phyloP scores from a whole-genome alignment of 1,140 invertebrate species.

The Drosophila grimshawi region DNA sequence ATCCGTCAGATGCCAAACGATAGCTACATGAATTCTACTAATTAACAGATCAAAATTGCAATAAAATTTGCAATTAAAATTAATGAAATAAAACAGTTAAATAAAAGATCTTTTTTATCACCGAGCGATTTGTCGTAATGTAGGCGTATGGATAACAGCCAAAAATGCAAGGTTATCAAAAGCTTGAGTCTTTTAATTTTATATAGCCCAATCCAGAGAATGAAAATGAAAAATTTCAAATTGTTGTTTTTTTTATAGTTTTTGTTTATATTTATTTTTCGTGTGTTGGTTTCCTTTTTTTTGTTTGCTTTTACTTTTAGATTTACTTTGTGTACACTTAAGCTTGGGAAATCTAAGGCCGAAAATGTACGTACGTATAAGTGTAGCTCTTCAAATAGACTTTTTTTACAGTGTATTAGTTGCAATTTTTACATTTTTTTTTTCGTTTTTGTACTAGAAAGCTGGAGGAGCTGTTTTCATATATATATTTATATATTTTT shows the following conservation, averaged over 20 bases:
- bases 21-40: slow-evolving; percentile 29
- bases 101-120: slow-evolving; percentile 16
- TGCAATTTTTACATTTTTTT: slow-evolving; percentile 42
- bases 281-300: slow-evolving; percentile 58
- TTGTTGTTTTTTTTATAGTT: slow-evolving; percentile 26
- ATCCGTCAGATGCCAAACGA: slow-evolving; percentile 45
- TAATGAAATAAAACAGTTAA: slow-evolving; percentile 23
- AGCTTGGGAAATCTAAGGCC: slow-evolving; percentile 77
- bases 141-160: neutral
- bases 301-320: slow-evolving; percentile 57
- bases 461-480: slow-evolving; percentile 45
- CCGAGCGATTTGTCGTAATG: neutral
- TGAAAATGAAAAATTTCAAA: slow-evolving; percentile 5
- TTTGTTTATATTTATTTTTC: slow-evolving; percentile 57
- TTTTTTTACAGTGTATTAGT: slow-evolving; percentile 63
- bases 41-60: slow-evolving; percentile 64
- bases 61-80: slow-evolving; percentile 62
- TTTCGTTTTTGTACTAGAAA: slow-evolving; percentile 75
- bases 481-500: slow-evolving; percentile 2
- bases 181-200: neutral
- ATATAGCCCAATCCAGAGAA: neutral
- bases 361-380: slow-evolving; percentile 79
- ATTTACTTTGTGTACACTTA: slow-evolving; percentile 62
- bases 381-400: slow-evolving; percentile 43
- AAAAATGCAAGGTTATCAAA: neutral